A percentile compares a stretch with the other conserved stretches of the same genome.
Conservation (phyloP, 2,888 invertebrate genomes). For the Terebella lapidaria region DNA sequence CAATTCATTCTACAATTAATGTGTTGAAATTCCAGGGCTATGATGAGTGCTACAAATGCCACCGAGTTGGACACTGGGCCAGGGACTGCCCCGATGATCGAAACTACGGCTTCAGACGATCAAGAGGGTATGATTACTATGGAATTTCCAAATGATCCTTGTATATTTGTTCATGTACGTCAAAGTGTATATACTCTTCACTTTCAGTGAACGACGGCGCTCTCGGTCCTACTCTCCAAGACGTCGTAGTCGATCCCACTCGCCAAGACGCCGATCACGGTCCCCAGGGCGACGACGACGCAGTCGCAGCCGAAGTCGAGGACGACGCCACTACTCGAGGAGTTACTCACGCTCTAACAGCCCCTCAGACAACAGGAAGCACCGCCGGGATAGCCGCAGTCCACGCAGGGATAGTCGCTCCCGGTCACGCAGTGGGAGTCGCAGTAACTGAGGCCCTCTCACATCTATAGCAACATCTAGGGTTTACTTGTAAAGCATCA, state of each 20-base stretch:
- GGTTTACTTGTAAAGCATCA: too few relatives aligned
- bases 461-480: too few relatives aligned
- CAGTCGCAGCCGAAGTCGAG: not conserved
- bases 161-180: not conserved
- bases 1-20: too few relatives aligned
- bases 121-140: too few relatives aligned
- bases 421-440: too few relatives aligned
- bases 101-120: slow-evolving; percentile 3
- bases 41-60: slow-evolving; percentile 54
- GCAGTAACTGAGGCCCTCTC: too few relatives aligned
- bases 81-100: slow-evolving; percentile 51
- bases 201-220: not conserved
- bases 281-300: not conserved
- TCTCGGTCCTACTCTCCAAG: not conserved
- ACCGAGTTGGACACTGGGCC: slow-evolving; percentile 53
- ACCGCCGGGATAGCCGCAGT: too few relatives aligned
- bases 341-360: not conserved
- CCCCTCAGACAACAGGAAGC: too few relatives aligned
- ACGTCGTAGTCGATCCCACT: not conserved
- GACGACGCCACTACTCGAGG: not conserved
- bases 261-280: not conserved
- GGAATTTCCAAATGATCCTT: too few relatives aligned
- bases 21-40: too few relatives aligned
- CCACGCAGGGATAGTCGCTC: too few relatives aligned
- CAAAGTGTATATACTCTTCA: not conserved